These are phyloP conservation scores for Hycleus cichorii DNA, from an alignment of 1,140 invertebrate genomes.

Conservation along the genomic window DNA sequence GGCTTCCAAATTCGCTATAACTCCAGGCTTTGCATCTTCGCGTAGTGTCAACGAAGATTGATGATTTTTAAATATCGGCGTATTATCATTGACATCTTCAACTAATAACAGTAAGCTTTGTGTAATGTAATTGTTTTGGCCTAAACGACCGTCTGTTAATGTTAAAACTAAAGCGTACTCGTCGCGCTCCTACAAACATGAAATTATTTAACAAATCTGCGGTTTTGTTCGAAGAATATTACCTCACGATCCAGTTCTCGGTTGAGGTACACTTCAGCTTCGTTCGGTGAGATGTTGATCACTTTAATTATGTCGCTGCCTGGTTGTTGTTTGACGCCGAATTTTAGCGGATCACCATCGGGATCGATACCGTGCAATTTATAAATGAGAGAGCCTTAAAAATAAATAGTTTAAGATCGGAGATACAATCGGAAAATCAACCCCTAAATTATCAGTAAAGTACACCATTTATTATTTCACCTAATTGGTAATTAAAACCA, in stretches of 20 bases:
- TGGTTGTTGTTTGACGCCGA: slow-evolving; percentile 70
- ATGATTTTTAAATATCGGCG: slow-evolving; percentile 79
- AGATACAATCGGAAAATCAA: too few species aligned
- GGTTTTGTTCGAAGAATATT: slow-evolving; percentile 8
- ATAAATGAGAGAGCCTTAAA: slow-evolving; percentile 75
- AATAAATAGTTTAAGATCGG: not conserved
- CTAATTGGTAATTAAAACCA: too few species aligned
- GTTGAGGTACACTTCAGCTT: slow-evolving; percentile 81
- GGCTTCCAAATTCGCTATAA: slow-evolving; percentile 76
- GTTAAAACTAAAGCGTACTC: slow-evolving; percentile 85
- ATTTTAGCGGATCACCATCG: slow-evolving; percentile 75
- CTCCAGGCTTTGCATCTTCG: slow-evolving; percentile 66
- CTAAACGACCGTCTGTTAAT: slow-evolving; percentile 78
- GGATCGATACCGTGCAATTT: slow-evolving; percentile 71
- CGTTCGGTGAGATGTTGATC: slow-evolving; percentile 67
- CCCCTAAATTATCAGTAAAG: too few species aligned
- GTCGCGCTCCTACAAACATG: slow-evolving; percentile 57
- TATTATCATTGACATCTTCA: slow-evolving; percentile 89
- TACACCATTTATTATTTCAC: too few species aligned
- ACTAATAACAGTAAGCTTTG: slow-evolving; percentile 82
- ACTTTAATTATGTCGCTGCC: slow-evolving; percentile 78
- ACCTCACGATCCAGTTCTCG: slow-evolving; percentile 87
- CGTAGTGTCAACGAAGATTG: slow-evolving; percentile 69
- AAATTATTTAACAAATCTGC: not conserved
- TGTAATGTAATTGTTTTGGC: slow-evolving; percentile 81